Conservation (phyloP, 1,140 invertebrate species). For the Orius insidiosus region DNA sequence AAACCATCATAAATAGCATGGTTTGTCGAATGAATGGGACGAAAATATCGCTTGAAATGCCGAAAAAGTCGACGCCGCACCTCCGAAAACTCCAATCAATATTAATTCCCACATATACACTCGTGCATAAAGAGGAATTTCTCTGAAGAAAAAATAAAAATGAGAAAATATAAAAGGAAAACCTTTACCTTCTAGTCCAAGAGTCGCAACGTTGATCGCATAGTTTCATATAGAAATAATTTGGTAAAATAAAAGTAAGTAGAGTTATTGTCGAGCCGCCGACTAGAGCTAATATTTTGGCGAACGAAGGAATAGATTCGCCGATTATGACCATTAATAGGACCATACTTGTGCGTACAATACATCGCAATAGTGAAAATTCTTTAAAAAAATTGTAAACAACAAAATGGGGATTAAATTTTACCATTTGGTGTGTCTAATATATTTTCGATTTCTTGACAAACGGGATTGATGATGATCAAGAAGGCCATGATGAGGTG, state of each 20-base stretch:
- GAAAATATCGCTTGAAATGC: slow-evolving; percentile 37
- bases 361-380: slow-evolving; percentile 41
- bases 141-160: slow-evolving; percentile 23
- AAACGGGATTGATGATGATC: slow-evolving; percentile 46
- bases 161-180: neutral
- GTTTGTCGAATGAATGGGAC: slow-evolving; percentile 19
- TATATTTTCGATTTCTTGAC: slow-evolving; percentile 49
- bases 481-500: slow-evolving; percentile 45
- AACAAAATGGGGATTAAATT: slow-evolving; percentile 16
- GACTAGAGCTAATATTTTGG: slow-evolving; percentile 49
- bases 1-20: slow-evolving; percentile 15
- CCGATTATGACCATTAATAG: slow-evolving; percentile 41
- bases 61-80: slow-evolving; percentile 37
- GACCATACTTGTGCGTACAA: slow-evolving; percentile 37
- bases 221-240: slow-evolving; percentile 46
- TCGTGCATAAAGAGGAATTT: slow-evolving; percentile 27
- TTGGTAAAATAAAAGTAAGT: slow-evolving; percentile 47
- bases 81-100: slow-evolving; percentile 37
- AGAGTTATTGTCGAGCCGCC: slow-evolving; percentile 49
- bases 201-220: slow-evolving; percentile 23
- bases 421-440: slow-evolving; percentile 43
- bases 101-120: slow-evolving; percentile 38
- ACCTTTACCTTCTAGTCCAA: slow-evolving; percentile 25
- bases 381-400: slow-evolving; percentile 29
- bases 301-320: slow-evolving; percentile 48